Conservation (phyloP, 2,888 invertebrate species). For the Polietes domitor region DNA sequence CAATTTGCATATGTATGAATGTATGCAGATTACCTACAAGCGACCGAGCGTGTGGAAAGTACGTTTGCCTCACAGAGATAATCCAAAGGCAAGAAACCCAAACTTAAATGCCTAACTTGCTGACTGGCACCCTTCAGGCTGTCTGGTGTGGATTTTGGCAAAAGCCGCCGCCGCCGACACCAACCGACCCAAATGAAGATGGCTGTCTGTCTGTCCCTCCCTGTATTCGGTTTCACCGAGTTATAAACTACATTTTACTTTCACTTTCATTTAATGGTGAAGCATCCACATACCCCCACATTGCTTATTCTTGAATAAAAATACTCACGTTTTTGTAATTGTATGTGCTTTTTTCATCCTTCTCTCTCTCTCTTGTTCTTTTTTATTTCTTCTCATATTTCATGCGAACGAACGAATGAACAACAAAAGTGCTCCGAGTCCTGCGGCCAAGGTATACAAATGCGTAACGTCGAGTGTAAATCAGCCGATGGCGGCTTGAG, state of each 20-base stretch:
- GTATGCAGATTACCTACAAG: slow-evolving; percentile 42
- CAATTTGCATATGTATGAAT: slow-evolving; percentile 26
- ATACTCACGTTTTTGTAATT: slow-evolving; percentile 39
- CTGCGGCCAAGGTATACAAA: slow-evolving; percentile 93
- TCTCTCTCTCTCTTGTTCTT: slow-evolving; percentile 37
- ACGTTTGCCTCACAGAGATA: background rate
- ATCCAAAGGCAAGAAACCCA: background rate
- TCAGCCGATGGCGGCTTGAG: slow-evolving; percentile 83
- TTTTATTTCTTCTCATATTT: slow-evolving; percentile 32
- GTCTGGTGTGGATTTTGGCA: too few species aligned
- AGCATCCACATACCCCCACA: background rate
- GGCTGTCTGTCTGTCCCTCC: slow-evolving; percentile 31
- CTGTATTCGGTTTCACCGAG: background rate
- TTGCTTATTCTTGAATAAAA: background rate
- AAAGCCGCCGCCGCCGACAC: too few species aligned
- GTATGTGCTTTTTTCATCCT: slow-evolving; percentile 23
- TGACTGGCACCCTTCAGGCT: slow-evolving; percentile 44
- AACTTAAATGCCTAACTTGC: slow-evolving; percentile 46
- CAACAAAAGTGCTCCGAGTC: slow-evolving; percentile 91
- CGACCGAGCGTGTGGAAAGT: background rate
- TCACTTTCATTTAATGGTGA: slow-evolving; percentile 36
- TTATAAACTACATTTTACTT: slow-evolving; percentile 38
- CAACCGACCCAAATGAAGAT: slow-evolving; percentile 5
- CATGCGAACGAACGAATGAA: slow-evolving; percentile 39
- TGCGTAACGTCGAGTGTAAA: slow-evolving; percentile 90